Percentiles rank a stretch among this genome's conserved stretches.
These are phyloP conservation scores for Drosophila mayri DNA, from an alignment of 1,140 invertebrate species.

Conservation along the genomic window DNA sequence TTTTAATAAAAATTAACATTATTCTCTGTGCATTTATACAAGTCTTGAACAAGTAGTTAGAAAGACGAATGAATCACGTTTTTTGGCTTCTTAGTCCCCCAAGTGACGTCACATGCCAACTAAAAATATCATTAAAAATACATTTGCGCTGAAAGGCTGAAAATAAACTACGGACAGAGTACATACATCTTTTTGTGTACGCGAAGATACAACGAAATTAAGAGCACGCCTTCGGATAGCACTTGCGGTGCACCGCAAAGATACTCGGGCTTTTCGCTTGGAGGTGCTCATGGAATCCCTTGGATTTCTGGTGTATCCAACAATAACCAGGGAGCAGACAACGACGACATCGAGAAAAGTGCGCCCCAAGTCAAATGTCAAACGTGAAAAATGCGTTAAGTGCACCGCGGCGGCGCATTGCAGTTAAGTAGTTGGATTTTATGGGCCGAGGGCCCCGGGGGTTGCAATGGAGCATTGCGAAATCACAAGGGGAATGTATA, in stretches of 20 bases:
- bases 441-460: slow-evolving; percentile 43
- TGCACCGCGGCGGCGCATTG: slow-evolving; percentile 76
- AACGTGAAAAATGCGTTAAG: slow-evolving; percentile 84
- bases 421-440: slow-evolving; percentile 77
- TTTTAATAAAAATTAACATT: not conserved
- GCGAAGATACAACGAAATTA: slow-evolving; percentile 58
- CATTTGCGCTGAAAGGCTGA: slow-evolving; percentile 59
- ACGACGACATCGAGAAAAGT: slow-evolving; percentile 67
- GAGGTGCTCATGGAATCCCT: slow-evolving; percentile 28
- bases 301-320: too few species aligned
- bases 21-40: not conserved
- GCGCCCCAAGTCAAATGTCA: slow-evolving; percentile 83
- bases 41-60: slow-evolving; percentile 30
- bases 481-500: slow-evolving; percentile 31
- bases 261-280: slow-evolving; percentile 12
- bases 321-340: slow-evolving; percentile 30
- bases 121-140: slow-evolving; percentile 78
- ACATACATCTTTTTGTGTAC: slow-evolving; percentile 23
- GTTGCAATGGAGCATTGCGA: slow-evolving; percentile 51
- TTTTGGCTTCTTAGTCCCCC: slow-evolving; percentile 29
- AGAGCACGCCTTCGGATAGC: slow-evolving; percentile 50
- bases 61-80: slow-evolving; percentile 63
- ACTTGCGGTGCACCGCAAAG: slow-evolving; percentile 43
- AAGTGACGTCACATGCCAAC: slow-evolving; percentile 75
- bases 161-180: slow-evolving; percentile 26